Evolutionary conservation across 2,113 vertebrate species (phyloP).

Genomic region (Elephas maximus): DNA sequence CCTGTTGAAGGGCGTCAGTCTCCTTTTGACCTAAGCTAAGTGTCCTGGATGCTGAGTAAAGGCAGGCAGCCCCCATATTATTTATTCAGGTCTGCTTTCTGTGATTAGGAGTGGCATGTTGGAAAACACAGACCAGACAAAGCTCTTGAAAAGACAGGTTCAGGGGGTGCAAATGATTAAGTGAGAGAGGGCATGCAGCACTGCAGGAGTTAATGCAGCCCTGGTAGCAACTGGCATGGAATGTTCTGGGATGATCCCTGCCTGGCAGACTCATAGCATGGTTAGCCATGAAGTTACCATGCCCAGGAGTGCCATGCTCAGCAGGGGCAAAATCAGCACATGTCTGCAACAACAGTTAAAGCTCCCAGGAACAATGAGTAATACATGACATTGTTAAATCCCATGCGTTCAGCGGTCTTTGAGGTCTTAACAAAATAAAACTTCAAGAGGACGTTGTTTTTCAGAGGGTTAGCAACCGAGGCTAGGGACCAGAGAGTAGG

Average conservation of each 20-base stretch:
- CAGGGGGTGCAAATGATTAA: background rate
- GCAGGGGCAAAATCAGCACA: slow-evolving; percentile 32
- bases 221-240: background rate
- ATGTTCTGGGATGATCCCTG: slow-evolving; percentile 20
- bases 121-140: background rate
- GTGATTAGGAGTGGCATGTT: background rate
- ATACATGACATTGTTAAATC: slow-evolving; percentile 35
- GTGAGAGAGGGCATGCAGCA: fast-evolving
- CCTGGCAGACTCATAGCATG: background rate
- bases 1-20: background rate
- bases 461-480: background rate
- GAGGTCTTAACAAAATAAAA: slow-evolving; percentile 49
- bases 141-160: background rate
- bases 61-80: background rate
- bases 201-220: background rate
- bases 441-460: slow-evolving; percentile 20
- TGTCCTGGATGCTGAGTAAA: background rate
- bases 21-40: slow-evolving; percentile 24
- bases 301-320: slow-evolving; percentile 20
- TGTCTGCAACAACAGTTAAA: slow-evolving; percentile 28
- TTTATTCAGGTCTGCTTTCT: slow-evolving; percentile 12
- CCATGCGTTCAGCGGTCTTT: slow-evolving; percentile 45
- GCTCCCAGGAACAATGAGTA: slow-evolving; percentile 53
- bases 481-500: background rate
- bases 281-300: slow-evolving; percentile 36